These are phyloP conservation scores for Rhingia rostrata DNA, from an alignment of 2,888 invertebrate genomes.

Conservation along the genomic window DNA sequence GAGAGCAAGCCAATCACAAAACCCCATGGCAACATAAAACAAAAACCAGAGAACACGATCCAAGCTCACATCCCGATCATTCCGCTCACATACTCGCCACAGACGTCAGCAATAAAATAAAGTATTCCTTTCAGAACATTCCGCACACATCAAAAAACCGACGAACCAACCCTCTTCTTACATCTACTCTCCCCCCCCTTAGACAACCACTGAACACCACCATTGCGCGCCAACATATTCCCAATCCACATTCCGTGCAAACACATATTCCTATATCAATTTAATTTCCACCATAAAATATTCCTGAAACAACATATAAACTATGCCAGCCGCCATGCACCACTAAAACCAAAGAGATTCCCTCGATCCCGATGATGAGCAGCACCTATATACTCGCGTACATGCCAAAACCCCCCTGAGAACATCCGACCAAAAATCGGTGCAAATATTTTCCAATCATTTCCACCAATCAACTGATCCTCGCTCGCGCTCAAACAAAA, in stretches of 20 bases:
- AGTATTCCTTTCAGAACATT: conserved; percentile 59
- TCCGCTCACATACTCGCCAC: conserved; percentile 44
- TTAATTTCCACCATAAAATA: conserved; percentile 74
- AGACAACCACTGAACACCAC: conserved; percentile 36
- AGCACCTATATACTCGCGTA: neutral
- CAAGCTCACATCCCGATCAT: conserved; percentile 39
- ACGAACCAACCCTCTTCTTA: too few relatives aligned
- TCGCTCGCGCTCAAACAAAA: conserved; percentile 35
- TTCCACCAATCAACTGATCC: conserved; percentile 74
- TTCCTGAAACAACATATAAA: conserved; percentile 50
- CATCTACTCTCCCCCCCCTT: neutral
- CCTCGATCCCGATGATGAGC: neutral
- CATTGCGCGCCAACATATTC: conserved; percentile 30
- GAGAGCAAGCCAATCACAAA: conserved; percentile 32
- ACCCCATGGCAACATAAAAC: conserved; percentile 1
- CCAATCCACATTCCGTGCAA: conserved; percentile 64
- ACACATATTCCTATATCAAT: conserved; percentile 73
- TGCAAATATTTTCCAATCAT: conserved; percentile 74
- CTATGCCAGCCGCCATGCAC: conserved; percentile 27
- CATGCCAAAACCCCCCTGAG: conserved; percentile 9
- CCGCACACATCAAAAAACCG: conserved; percentile 42
- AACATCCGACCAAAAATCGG: conserved; percentile 41
- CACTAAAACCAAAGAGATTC: conserved; percentile 49
- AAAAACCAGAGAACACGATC: neutral
- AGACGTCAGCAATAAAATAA: conserved; percentile 58